Evolutionary conservation across 2,113 vertebrate species (phyloP).

Genomic region (Platichthys flesus): DNA sequence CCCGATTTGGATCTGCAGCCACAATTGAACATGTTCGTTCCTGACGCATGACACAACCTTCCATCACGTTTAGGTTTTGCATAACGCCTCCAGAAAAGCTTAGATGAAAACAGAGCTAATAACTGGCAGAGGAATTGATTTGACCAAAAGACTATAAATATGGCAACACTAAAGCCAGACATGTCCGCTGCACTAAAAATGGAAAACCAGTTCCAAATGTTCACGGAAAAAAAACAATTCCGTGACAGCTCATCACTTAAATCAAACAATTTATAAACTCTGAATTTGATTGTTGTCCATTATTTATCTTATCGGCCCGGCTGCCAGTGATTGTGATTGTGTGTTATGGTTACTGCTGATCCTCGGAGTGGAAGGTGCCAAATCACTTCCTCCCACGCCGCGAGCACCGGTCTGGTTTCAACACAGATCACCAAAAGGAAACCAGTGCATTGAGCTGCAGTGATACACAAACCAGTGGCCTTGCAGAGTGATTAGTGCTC

Average conservation of each 20-base stretch:
- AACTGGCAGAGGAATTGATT: too few species aligned
- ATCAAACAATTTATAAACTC: conserved; percentile 25
- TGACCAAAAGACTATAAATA: neutral
- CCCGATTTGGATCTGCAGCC: too few species aligned
- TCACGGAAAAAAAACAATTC: conserved; percentile 17
- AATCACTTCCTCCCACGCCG: conserved; percentile 49
- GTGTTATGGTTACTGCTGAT: conserved; percentile 73
- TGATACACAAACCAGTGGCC: neutral
- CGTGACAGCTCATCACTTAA: conserved; percentile 4
- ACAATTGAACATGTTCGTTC: too few species aligned
- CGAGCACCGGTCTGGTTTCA: conserved; percentile 26
- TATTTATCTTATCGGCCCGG: conserved; percentile 61
- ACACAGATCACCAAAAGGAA: conserved; percentile 22
- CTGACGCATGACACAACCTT: too few species aligned
- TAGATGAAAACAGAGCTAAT: too few species aligned
- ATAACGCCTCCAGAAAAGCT: too few species aligned
- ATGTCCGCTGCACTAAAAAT: neutral
- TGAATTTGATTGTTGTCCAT: neutral
- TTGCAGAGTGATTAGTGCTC: conserved; percentile 9
- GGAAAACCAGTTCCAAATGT: conserved; percentile 14
- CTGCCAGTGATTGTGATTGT: conserved; percentile 65
- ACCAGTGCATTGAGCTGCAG: neutral
- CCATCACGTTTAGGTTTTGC: neutral
- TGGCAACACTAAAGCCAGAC: neutral
- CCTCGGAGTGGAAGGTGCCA: conserved; percentile 46